Base-by-base conservation (phyloP, 2,113 vertebrate species). In the Oreochromis tanganicae region DNA sequence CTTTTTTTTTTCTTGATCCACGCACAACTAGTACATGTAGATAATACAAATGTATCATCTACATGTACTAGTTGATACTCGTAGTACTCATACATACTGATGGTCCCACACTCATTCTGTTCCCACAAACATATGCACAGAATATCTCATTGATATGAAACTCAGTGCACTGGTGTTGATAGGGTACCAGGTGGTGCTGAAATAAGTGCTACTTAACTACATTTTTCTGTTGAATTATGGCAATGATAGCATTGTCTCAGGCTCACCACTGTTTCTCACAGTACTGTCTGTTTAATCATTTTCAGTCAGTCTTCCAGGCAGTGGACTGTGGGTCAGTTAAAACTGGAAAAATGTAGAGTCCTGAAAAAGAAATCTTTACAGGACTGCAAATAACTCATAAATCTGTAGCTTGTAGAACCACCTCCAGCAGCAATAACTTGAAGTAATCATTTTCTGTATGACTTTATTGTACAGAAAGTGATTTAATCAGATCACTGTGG, bases 21-120 rank as follows among this genome's bases (percentile, higher is more conserved):
- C 52, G 88, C 81, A 83, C 75, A 75, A 78, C 11, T 50, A 66
- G 34, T 32, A 86, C 78, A 78, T 55, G 32, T 24, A 59, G 83
- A 85, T 84, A 86, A 82, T n/a, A 34, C n/a, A 34, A 38, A 82
- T 32, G 46, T 48, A 41, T 71, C 24, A 55, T 27, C 43, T 12
- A n/a, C 63, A 56, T 56, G 38, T 41, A 38, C 19, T 21, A 4
- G 21, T 34, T 14, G 56, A 48, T 3, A 75, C 43, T 73, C 50
- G 21, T 5, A 7, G 46, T 32, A 32, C 43, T 50, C 9, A 24
- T 27, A 4, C 38, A 46, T 50, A 19, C 43, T 12, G 9, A 71
- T 59, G 81, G 8, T 4, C 17, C 50, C n/a, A 80, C 6, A 4
- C 38, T 52, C 34, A 8, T 10, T 29, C 71, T 78, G 3, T 84